These are phyloP conservation scores for Galerucella pusilla DNA, from an alignment of 2,888 invertebrate species.

Conservation along the genomic window DNA sequence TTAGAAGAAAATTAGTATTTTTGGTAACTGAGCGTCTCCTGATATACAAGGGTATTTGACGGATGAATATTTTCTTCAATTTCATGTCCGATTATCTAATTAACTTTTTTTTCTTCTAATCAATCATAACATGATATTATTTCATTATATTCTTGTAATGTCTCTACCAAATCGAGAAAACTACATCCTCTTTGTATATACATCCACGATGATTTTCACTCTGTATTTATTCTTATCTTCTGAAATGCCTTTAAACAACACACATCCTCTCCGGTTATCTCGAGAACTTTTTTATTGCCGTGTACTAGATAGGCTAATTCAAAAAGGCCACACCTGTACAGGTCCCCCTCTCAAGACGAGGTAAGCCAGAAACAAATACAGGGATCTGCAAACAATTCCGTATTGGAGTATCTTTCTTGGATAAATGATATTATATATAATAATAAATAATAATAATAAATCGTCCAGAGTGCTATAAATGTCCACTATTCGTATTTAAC, in stretches of 20 bases:
- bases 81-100: neutral
- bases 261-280: conserved; percentile 36
- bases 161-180: conserved; percentile 13
- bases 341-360: conserved; percentile 9
- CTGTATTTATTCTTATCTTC: conserved; percentile 31
- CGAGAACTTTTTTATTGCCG: conserved; percentile 37
- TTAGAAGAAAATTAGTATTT: conserved; percentile 9
- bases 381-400: neutral
- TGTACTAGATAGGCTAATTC: conserved; percentile 39
- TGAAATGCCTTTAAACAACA: conserved; percentile 26
- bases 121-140: conserved; percentile 23
- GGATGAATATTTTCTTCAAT: neutral
- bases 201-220: conserved; percentile 23
- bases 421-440: too few relatives aligned
- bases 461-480: too few relatives aligned
- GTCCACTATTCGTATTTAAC: too few relatives aligned
- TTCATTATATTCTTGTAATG: neutral
- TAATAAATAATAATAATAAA: too few relatives aligned
- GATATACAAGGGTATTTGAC: neutral
- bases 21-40: conserved; percentile 5
- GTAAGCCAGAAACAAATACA: conserved; percentile 1
- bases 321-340: conserved; percentile 37
- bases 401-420: too few relatives aligned
- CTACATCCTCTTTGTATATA: conserved; percentile 15
- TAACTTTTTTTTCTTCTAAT: conserved; percentile 14